phyloP scores from a whole-genome alignment of 1,140 invertebrate genomes.

The Lamellibrachia luymesi region DNA sequence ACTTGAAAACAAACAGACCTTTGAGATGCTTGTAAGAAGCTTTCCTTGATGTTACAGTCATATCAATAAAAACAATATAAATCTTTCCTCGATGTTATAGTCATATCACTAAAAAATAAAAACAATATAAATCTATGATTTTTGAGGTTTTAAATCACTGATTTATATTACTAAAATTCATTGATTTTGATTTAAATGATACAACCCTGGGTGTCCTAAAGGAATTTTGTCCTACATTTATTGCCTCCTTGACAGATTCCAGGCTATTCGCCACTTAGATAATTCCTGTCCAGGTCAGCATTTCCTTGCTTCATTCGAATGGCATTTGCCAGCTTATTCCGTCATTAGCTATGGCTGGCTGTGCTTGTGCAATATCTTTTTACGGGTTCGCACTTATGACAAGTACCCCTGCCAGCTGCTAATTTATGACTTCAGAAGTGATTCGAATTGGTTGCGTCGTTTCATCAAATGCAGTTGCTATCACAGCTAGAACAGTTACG shows the following conservation, averaged over 20 bases:
- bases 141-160: too few relatives aligned
- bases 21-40: too few relatives aligned
- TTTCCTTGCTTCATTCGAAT: not conserved
- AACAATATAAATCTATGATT: too few relatives aligned
- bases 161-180: too few relatives aligned
- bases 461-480: not conserved
- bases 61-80: too few relatives aligned
- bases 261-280: not conserved
- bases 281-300: not conserved
- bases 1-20: too few relatives aligned
- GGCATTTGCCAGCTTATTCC: not conserved
- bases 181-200: too few relatives aligned
- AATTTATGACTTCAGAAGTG: conserved; percentile 1
- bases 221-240: not conserved
- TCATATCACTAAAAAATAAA: too few relatives aligned
- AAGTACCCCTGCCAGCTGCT: not conserved
- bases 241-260: not conserved
- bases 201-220: too few relatives aligned
- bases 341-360: not conserved
- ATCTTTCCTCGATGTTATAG: too few relatives aligned
- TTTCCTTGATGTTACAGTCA: too few relatives aligned
- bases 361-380: not conserved
- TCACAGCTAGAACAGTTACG: not conserved
- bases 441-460: not conserved
- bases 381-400: not conserved